phyloP scores from a whole-genome alignment of 2,113 vertebrate species.

The Lipophrys pholis region DNA sequence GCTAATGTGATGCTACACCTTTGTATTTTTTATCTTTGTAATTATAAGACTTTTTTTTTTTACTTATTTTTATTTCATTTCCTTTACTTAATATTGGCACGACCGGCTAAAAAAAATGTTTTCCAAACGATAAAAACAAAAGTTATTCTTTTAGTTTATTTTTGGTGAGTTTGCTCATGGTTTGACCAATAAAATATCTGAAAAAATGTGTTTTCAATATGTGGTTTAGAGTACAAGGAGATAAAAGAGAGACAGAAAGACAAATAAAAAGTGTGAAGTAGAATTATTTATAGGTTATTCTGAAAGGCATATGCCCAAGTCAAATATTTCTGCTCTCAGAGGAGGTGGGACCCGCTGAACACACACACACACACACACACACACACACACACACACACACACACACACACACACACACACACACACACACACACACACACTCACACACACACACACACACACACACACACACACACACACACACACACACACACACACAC shows the following conservation, averaged over 20 bases:
- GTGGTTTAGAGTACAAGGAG: neutral
- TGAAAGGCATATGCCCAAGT: slow-evolving; percentile 35
- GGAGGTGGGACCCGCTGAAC: slow-evolving; percentile 7
- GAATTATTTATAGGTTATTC: slow-evolving; percentile 15
- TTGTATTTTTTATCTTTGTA: too few relatives aligned
- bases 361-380: slow-evolving; percentile 21
- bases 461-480: slow-evolving; percentile 14
- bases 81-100: neutral
- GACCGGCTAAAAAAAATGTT: neutral
- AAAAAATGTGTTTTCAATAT: neutral
- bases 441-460: slow-evolving; percentile 9
- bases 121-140: neutral
- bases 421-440: slow-evolving; percentile 12
- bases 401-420: neutral
- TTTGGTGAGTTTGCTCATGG: neutral
- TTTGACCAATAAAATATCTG: slow-evolving; percentile 3
- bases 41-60: too few relatives aligned
- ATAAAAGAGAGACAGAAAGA: slow-evolving; percentile 3
- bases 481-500: slow-evolving; percentile 1
- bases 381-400: slow-evolving; percentile 12
- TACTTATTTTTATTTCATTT: neutral
- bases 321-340: slow-evolving; percentile 30
- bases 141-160: neutral
- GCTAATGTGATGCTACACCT: too few relatives aligned
- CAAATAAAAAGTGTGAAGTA: neutral